Conservation (phyloP, 92 coral and sea anemone genomes). For the Parazoanthus darwini region DNA sequence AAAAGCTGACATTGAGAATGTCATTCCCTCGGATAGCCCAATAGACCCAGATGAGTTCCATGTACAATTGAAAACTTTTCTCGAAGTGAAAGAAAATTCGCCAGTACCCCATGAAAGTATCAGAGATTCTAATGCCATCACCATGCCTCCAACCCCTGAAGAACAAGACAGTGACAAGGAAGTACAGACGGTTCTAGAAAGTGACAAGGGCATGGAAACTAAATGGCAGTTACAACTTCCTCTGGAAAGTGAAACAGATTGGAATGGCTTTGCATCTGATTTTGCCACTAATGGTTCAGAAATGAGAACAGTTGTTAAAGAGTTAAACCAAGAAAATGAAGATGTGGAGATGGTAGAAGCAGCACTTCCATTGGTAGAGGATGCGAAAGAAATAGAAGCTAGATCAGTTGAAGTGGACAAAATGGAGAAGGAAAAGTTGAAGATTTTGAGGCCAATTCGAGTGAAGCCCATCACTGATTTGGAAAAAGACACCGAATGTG, state of each 20-base stretch:
- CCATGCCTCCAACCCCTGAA: constrained; percentile 21
- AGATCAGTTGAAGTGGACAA: not conserved
- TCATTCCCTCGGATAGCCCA: too few species aligned
- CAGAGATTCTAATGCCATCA: not conserved
- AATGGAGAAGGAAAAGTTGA: not conserved
- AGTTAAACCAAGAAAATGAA: not conserved
- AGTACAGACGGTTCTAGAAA: not conserved
- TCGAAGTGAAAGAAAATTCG: not conserved
- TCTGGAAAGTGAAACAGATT: constrained; percentile 3
- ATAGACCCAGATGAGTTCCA: not conserved
- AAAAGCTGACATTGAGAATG: not conserved
- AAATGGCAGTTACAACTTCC: constrained; percentile 7
- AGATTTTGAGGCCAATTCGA: not conserved
- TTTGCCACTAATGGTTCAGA: not conserved
- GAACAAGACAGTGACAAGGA: constrained; percentile 11
- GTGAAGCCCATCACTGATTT: constrained; percentile 25
- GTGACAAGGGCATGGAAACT: not conserved
- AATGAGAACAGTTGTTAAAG: not conserved
- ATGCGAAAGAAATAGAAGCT: not conserved
- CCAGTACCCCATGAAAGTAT: not conserved
- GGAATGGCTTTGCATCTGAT: not conserved
- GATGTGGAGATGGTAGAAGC: not conserved
- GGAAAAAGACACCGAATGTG: not conserved
- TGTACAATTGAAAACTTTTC: not conserved
- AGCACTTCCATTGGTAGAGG: not conserved